phyloP scores from a whole-genome alignment of 2,113 vertebrate species.

The Cricetomys ansorgei region DNA sequence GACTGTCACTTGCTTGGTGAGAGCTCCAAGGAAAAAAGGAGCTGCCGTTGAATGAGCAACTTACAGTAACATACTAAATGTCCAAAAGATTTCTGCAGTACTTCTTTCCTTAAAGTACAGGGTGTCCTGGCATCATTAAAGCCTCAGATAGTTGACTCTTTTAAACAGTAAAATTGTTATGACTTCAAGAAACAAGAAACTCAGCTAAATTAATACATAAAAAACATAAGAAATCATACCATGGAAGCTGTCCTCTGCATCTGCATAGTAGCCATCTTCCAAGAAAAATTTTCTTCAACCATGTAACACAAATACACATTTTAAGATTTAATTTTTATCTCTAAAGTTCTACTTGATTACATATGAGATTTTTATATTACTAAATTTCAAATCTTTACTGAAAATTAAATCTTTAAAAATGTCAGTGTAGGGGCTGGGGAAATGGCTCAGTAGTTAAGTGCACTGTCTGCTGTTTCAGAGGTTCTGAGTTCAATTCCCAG shows the following conservation, averaged over 20 bases:
- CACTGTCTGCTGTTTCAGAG: too few relatives aligned
- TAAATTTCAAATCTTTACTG: neutral
- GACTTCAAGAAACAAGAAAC: slow-evolving; percentile 45
- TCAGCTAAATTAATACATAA: neutral
- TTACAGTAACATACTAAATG: neutral
- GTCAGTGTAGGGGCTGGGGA: too few relatives aligned
- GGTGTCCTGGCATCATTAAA: slow-evolving; percentile 42
- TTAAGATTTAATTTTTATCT: slow-evolving; percentile 43
- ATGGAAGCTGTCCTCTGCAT: slow-evolving; percentile 75
- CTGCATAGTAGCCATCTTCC: slow-evolving; percentile 88
- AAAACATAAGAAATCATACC: slow-evolving; percentile 78
- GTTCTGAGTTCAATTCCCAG: too few relatives aligned
- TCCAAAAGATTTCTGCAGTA: neutral
- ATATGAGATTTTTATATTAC: neutral
- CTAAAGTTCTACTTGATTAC: neutral
- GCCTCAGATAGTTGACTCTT: neutral
- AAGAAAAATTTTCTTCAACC: slow-evolving; percentile 56
- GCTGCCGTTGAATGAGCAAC: neutral
- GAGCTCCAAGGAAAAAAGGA: neutral
- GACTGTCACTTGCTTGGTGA: neutral
- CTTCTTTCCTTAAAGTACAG: slow-evolving; percentile 43
- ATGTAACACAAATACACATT: slow-evolving; percentile 61
- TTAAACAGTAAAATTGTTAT: neutral
- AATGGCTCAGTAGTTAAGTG: too few relatives aligned
- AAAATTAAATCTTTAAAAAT: slow-evolving; percentile 19